Conservation (phyloP, 1,140 invertebrate species). For the Leptinotarsa undecemlineata region DNA sequence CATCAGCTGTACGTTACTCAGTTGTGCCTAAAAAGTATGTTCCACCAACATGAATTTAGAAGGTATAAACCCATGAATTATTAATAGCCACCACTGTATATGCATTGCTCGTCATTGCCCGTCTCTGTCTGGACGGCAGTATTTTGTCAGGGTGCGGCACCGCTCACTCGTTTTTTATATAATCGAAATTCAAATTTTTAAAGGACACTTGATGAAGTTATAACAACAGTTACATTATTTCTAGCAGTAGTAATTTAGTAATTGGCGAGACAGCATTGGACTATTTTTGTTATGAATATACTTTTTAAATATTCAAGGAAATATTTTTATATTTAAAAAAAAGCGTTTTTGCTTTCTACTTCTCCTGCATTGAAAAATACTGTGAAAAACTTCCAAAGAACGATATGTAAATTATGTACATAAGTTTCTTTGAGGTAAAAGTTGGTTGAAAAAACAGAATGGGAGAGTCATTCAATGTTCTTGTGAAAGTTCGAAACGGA, state of each 20-base stretch:
- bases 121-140: conserved; percentile 45
- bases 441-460: too few species aligned
- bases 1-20: conserved; percentile 11
- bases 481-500: too few species aligned
- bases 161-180: conserved; percentile 39
- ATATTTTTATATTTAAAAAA: not conserved
- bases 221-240: not conserved
- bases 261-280: too few species aligned
- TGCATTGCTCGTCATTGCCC: conserved; percentile 45
- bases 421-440: too few species aligned
- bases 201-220: conserved; percentile 8
- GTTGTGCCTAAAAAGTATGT: conserved; percentile 39
- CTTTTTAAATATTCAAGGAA: not conserved
- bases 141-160: conserved; percentile 46
- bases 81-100: conserved; percentile 44
- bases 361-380: too few species aligned
- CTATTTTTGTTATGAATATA: too few species aligned
- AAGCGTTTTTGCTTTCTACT: too few species aligned
- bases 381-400: too few species aligned
- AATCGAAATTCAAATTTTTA: conserved; percentile 36
- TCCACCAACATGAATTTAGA: conserved; percentile 45
- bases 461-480: too few species aligned
- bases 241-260: too few species aligned
- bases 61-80: conserved; percentile 43
- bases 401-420: too few species aligned